These are phyloP conservation scores for Hoplostethus mediterraneus DNA, from an alignment of 2,797 vertebrate species.

Conservation along the genomic window DNA sequence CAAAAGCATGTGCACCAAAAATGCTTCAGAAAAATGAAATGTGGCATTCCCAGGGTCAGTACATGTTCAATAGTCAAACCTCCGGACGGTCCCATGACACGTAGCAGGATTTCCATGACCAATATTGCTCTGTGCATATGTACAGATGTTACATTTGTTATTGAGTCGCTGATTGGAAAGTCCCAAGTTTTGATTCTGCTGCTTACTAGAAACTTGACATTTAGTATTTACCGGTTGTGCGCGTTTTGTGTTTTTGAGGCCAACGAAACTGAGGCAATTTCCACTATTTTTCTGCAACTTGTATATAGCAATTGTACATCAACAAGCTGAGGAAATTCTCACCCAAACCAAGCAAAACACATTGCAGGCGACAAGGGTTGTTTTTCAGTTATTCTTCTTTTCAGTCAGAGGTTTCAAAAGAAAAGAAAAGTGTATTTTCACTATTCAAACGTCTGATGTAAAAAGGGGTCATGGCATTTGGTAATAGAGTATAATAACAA, in stretches of 20 bases:
- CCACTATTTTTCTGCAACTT: no score
- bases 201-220: not conserved
- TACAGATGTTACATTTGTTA: not conserved
- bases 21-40: not conserved
- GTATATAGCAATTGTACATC: no score
- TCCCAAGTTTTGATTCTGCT: not conserved
- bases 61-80: not conserved
- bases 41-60: not conserved
- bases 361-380: no score
- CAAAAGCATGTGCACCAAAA: slow-evolving; percentile 57
- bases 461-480: no score
- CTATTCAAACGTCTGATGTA: no score
- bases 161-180: not conserved
- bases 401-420: no score
- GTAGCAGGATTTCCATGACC: slow-evolving; percentile 8
- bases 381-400: no score
- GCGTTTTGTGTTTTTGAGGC: no score
- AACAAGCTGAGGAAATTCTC: no score
- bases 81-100: not conserved
- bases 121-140: not conserved
- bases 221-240: not conserved
- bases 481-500: no score
- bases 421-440: no score
- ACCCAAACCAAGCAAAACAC: no score
- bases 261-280: not conserved